Percentiles rank a stretch among this genome's conserved stretches.
phyloP scores from a whole-genome alignment of 2,888 invertebrate species.

The Listrodromus nycthemerus region DNA sequence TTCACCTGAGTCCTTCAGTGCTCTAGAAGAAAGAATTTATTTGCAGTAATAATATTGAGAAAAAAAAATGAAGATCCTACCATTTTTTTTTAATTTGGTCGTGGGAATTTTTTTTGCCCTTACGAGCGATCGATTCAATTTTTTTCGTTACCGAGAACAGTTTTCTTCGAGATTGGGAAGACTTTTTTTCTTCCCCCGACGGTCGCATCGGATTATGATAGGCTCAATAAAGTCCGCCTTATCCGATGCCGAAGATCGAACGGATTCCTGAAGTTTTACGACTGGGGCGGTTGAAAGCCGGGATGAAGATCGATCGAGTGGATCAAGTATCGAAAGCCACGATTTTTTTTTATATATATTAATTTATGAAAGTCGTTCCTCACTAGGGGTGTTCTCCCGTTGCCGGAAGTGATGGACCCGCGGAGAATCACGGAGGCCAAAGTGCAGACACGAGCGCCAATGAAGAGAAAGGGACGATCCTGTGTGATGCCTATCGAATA shows the following conservation, averaged over 20 bases:
- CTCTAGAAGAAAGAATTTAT: too few species aligned
- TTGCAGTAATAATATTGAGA: too few species aligned
- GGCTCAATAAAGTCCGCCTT: not conserved
- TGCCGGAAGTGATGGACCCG: constrained; percentile 57
- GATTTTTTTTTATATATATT: constrained; percentile 51
- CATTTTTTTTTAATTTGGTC: not conserved
- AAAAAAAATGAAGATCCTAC: not conserved
- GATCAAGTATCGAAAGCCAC: constrained; percentile 38
- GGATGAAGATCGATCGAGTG: constrained; percentile 11
- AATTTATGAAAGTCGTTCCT: constrained; percentile 56
- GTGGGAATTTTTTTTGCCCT: too few species aligned
- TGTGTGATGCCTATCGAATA: constrained; percentile 57
- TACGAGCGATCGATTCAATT: not conserved
- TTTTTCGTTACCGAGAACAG: not conserved
- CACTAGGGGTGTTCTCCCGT: constrained; percentile 12
- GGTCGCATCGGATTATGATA: not conserved
- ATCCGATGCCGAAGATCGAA: not conserved
- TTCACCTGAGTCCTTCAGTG: too few species aligned
- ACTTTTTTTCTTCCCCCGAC: not conserved
- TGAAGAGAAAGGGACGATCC: constrained; percentile 44
- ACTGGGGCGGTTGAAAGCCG: constrained; percentile 3
- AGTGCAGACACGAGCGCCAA: constrained; percentile 56
- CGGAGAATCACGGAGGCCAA: constrained; percentile 14
- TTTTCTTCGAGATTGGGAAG: not conserved
- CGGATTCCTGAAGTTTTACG: not conserved